phyloP scores from a whole-genome alignment of 1,140 invertebrate species.

The Drosophila mayri region DNA sequence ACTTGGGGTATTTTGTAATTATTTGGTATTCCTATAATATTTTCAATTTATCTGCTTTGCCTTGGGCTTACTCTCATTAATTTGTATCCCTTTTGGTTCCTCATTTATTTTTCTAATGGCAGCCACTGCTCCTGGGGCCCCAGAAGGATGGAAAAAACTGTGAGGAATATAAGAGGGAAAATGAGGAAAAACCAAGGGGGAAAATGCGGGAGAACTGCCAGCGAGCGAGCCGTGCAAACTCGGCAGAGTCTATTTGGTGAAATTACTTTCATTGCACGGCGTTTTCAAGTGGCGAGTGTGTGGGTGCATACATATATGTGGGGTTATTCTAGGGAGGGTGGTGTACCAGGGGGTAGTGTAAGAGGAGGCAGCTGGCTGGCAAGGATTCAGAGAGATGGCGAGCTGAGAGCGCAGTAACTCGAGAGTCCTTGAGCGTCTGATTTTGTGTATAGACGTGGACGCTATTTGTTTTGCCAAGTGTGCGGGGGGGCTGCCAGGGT shows the following conservation, averaged over 20 bases:
- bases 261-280: conserved; percentile 82
- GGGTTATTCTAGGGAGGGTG: background rate
- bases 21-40: background rate
- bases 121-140: background rate
- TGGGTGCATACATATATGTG: conserved; percentile 8
- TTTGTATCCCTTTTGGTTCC: conserved; percentile 36
- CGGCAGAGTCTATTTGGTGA: conserved; percentile 74
- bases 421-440: conserved; percentile 83
- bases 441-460: conserved; percentile 82
- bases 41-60: conserved; percentile 2
- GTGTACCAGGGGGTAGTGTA: background rate
- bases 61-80: conserved; percentile 38
- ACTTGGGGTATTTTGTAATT: background rate
- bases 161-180: conserved; percentile 12
- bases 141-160: background rate
- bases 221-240: conserved; percentile 56
- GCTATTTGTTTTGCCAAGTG: conserved; percentile 74
- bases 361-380: background rate
- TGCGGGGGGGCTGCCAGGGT: conserved; percentile 17
- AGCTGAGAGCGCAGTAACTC: conserved; percentile 50
- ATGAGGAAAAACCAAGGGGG: background rate
- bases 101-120: conserved; percentile 45
- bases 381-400: conserved; percentile 15
- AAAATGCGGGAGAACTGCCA: conserved; percentile 14
- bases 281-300: conserved; percentile 60